A percentile compares a stretch with the other conserved stretches of the same genome.
Evolutionary conservation across 64 coral and sea anemone species (phyloP).

Genomic region (Montipora cactus): DNA sequence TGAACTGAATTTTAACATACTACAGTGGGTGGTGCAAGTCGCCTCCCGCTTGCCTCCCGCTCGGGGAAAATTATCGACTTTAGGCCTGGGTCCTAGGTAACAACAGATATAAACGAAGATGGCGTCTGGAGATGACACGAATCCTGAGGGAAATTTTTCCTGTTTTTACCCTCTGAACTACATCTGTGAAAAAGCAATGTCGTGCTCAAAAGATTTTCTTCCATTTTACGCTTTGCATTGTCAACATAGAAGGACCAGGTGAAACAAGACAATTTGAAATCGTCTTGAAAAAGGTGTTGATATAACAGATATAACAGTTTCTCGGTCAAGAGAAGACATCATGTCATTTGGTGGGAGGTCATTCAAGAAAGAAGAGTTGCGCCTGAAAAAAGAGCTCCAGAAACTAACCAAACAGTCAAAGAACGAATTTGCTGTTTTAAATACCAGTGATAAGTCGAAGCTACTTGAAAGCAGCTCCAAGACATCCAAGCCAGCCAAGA

Average conservation of each 20-base stretch:
- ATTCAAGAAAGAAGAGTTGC: slow-evolving; percentile 63
- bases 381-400: slow-evolving; percentile 76
- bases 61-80: neutral
- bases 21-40: no score
- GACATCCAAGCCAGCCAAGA: slow-evolving; percentile 9
- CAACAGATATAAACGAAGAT: slow-evolving; percentile 72
- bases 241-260: neutral
- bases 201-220: neutral
- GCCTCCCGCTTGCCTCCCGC: neutral
- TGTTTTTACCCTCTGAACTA: no score
- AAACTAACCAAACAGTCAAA: slow-evolving; percentile 73
- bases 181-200: neutral
- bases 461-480: slow-evolving; percentile 50
- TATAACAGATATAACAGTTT: neutral
- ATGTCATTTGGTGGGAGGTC: slow-evolving; percentile 93
- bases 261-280: neutral
- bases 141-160: no score
- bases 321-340: neutral
- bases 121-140: slow-evolving; percentile 13
- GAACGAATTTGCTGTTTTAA: slow-evolving; percentile 67
- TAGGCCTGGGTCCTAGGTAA: slow-evolving; percentile 65
- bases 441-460: slow-evolving; percentile 67
- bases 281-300: neutral
- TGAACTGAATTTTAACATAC: no score
- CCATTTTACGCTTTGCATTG: neutral